Conservation (phyloP, 2,113 vertebrate genomes). For the Tenebrosternarchus preto region DNA sequence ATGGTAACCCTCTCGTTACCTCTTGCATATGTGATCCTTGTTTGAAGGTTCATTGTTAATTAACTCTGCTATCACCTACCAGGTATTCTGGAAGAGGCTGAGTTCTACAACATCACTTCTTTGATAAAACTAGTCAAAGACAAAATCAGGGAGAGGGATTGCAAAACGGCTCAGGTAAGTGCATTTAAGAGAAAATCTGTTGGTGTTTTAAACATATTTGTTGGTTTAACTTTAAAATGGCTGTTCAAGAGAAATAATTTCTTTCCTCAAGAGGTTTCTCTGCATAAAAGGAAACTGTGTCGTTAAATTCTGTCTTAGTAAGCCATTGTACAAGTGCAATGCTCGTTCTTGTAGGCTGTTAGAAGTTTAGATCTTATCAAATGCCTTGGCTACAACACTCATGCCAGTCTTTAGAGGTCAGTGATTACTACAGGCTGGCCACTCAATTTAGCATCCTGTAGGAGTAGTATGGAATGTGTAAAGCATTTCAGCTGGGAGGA, state of each 20-base stretch:
- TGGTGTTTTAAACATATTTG: neutral
- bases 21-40: neutral
- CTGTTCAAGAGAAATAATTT: neutral
- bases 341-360: neutral
- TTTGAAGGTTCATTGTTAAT: neutral
- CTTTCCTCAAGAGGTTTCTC: neutral
- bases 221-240: neutral
- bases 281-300: neutral
- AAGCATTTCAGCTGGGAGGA: neutral
- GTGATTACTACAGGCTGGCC: neutral
- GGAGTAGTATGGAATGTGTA: slow-evolving; percentile 4
- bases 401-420: slow-evolving; percentile 16
- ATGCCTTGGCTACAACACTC: neutral
- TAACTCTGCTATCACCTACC: neutral
- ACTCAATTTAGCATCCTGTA: slow-evolving; percentile 21
- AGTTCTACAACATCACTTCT: slow-evolving; percentile 99
- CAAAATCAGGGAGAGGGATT: slow-evolving; percentile 97
- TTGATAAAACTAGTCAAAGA: slow-evolving; percentile 98
- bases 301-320: too few relatives aligned
- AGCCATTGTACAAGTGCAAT: too few relatives aligned
- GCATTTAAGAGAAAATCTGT: neutral
- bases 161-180: slow-evolving; percentile 92
- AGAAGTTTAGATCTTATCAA: neutral
- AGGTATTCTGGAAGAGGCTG: slow-evolving; percentile 98
- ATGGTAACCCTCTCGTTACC: neutral